These are phyloP conservation scores for Heliconius charithonia DNA, from an alignment of 2,888 invertebrate genomes.

Conservation along the genomic window DNA sequence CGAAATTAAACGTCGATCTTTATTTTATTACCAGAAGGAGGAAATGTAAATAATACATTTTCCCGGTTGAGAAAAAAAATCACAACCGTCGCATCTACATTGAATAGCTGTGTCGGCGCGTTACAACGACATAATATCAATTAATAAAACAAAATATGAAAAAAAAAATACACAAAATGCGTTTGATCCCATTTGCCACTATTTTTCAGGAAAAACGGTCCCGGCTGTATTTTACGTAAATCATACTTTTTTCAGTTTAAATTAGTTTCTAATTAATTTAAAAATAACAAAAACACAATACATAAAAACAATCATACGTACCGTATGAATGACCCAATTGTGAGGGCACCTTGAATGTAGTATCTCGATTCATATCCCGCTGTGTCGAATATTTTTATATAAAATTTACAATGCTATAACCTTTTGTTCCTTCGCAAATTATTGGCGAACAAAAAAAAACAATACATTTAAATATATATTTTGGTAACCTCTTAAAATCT, in stretches of 20 bases:
- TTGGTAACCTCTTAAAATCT: background rate
- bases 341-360: constrained; percentile 15
- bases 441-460: constrained; percentile 5
- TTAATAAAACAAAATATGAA: no score
- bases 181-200: no score
- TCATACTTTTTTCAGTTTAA: no score
- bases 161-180: no score
- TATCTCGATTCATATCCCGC: constrained; percentile 26
- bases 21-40: background rate
- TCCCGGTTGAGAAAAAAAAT: background rate
- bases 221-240: no score
- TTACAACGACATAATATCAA: background rate
- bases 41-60: background rate
- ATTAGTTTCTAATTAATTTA: background rate
- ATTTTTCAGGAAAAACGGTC: no score
- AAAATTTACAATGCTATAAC: constrained; percentile 22
- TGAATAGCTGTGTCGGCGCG: background rate
- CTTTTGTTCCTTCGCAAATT: constrained; percentile 28
- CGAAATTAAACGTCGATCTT: background rate
- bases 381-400: constrained; percentile 22
- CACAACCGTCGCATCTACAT: background rate
- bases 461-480: background rate
- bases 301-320: background rate
- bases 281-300: background rate
- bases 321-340: constrained; percentile 22